These are phyloP conservation scores for Agrenia bidenticulata DNA, from an alignment of 2,888 invertebrate genomes.

Conservation along the genomic window DNA sequence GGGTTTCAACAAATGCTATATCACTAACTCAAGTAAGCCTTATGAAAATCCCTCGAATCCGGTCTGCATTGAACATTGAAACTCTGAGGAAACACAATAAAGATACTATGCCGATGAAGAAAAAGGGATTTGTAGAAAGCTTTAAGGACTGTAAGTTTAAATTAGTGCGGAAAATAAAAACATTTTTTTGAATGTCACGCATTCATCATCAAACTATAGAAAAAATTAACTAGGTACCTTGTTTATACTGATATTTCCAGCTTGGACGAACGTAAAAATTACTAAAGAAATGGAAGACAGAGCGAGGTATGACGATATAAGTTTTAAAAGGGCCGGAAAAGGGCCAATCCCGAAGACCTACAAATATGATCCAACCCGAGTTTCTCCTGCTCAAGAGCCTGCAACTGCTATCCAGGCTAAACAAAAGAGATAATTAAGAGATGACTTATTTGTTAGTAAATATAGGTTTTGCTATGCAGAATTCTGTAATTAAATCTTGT, in stretches of 20 bases:
- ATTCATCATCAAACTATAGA: no score
- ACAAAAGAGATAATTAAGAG: conserved; percentile 27
- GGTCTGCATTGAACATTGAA: conserved; percentile 75
- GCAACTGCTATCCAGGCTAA: conserved; percentile 53
- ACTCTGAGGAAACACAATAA: conserved; percentile 62
- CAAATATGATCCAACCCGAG: conserved; percentile 70
- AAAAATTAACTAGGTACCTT: conserved; percentile 3
- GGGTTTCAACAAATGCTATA: conserved; percentile 83
- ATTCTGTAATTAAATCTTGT: no score
- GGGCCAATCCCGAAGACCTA: conserved; percentile 86
- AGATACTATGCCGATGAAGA: conserved; percentile 63
- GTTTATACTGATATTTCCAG: no score
- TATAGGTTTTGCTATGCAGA: no score
- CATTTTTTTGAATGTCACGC: no score
- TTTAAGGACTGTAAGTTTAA: conserved; percentile 72
- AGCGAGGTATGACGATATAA: conserved; percentile 71
- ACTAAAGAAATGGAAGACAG: conserved; percentile 75
- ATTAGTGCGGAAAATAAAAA: background rate
- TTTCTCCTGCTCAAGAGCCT: conserved; percentile 13
- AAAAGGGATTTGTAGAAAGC: conserved; percentile 72
- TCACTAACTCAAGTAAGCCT: conserved; percentile 78
- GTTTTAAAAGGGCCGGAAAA: conserved; percentile 79
- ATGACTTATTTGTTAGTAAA: no score
- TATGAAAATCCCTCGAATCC: conserved; percentile 71
- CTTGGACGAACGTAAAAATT: conserved; percentile 80